Evolutionary conservation across 1,140 invertebrate species (phyloP), one percentile per base, ranked within the genome.

Genomic region (Chrysoperla carnea): DNA sequence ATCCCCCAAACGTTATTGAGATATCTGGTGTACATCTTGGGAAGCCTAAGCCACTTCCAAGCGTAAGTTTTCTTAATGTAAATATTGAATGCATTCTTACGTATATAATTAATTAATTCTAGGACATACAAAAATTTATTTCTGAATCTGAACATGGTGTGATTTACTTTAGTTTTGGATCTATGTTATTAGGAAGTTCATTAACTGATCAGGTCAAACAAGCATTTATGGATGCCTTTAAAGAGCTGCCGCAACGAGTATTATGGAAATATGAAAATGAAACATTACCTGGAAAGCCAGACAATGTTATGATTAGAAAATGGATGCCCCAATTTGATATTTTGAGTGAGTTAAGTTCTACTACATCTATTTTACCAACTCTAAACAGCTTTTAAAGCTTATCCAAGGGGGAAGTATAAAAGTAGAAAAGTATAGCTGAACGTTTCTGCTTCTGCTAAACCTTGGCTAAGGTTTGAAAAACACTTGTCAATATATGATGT

Each of bases 291-390:
- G 58, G 62, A 23, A 67, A 72, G 45, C 62, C 73, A 0, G 49
- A 59, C 0, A 84, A 84, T 60, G 59, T 84, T 0, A 60, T 71
- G 39, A 54, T 75, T 2, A 62, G 59, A 15, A 70, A 70, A 37
- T 84, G 81, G 80, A 52, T 80, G 4, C 79, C 78, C 0, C 80
- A 84, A 51, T 73, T 72, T 43, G 78, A 78, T 51, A 62, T 82
- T 48, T 56, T 82, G 47, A 69, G 76, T 78, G 56, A 64, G 54
- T 52, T n/a, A n/a, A n/a, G n/a, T n/a, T n/a, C n/a, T n/a, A n/a
- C n/a, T n/a, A n/a, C n/a, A n/a, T n/a, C n/a, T n/a, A n/a, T n/a
- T n/a, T n/a, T n/a, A n/a, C n/a, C n/a, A n/a, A n/a, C n/a, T n/a
- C n/a, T n/a, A n/a, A n/a, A n/a, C n/a, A n/a, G n/a, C n/a, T n/a